A percentile compares a stretch with the other conserved stretches of the same genome.
Evolutionary conservation across 1,140 invertebrate genomes (phyloP).

Genomic region (Drosophila nannoptera): DNA sequence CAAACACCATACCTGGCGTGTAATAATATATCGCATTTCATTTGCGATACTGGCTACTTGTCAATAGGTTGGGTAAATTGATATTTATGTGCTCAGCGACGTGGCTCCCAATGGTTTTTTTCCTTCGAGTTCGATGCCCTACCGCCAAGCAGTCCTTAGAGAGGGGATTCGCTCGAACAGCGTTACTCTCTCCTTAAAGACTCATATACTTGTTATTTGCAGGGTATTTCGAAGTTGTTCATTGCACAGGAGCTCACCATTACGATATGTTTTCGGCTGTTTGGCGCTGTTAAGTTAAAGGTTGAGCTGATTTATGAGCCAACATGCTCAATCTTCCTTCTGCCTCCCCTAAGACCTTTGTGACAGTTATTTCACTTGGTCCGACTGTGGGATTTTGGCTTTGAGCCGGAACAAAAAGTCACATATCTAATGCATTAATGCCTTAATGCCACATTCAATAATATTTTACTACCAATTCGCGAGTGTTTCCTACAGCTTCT

Average conservation of each 20-base stretch:
- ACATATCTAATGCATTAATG: conserved; percentile 11
- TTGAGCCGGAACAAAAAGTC: conserved; percentile 17
- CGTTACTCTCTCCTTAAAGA: too few species aligned
- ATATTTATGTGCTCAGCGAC: conserved; percentile 54
- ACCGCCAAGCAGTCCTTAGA: neutral
- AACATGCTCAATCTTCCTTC: conserved; percentile 35
- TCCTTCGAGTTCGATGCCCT: conserved; percentile 9
- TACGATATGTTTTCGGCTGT: neutral
- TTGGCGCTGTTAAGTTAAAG: conserved; percentile 24
- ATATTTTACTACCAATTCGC: neutral
- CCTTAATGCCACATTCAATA: neutral
- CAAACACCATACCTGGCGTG: conserved; percentile 1
- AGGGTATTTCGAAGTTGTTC: conserved; percentile 13
- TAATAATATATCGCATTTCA: conserved; percentile 53
- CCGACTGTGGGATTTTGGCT: conserved; percentile 16
- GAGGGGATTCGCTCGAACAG: neutral
- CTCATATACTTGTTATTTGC: too few species aligned
- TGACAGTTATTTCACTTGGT: conserved; percentile 28
- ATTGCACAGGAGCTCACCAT: neutral
- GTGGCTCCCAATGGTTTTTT: conserved; percentile 29
- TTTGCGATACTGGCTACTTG: conserved; percentile 35
- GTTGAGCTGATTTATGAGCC: conserved; percentile 38
- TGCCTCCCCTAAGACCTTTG: conserved; percentile 12
- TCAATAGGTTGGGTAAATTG: conserved; percentile 49
- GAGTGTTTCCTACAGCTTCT: neutral